Base-by-base conservation (phyloP, 2,888 invertebrate genomes). In the Brenthis daphne region DNA sequence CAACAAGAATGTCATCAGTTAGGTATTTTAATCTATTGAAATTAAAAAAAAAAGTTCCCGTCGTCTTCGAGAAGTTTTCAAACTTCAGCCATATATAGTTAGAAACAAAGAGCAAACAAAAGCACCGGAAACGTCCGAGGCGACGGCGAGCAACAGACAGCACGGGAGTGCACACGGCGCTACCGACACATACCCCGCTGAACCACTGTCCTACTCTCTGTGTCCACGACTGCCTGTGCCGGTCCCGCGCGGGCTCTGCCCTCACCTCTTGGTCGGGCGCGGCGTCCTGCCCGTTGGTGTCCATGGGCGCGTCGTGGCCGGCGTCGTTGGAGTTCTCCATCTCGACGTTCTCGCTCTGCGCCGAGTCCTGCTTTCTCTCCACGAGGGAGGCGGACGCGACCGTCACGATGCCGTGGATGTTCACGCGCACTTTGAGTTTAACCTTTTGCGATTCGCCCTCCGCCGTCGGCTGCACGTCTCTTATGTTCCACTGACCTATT, bases 381-480 rank as follows among this genome's bases (percentile, higher is more conserved):
- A 96, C 94, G 67, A 98, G 91, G 0, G 97, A 95, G 5, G 99
- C 99, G 65, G 96, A 96, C 13, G 96, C 95, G 33, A 99, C 95
- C 13, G 95, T 95, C 82, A 99, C 96, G 72, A 99, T 96, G 64
- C 99, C 99, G 86, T 99, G 97, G 63, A 97, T 94, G 92, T 99
- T 99, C 66, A 99, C 94, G 77, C 99, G 95, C 6, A 98, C 98
- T 93, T 99, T 99, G 5, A 99, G 96, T 90, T 99, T 99, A 1
- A 99, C 96, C 88, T 98, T 99, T 74, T 98, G 96, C n/a, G 96
- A 95, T 80, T 98, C 98, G 47, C 98, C 98, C 73, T 97, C 97
- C 0, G 96, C 88, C 43, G 96, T 96, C 5, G 99, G 97, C 77
- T 96, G 96, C 6, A 99, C 95, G 81, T 97, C 97, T 80, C 95